Percentiles rank a stretch among this genome's conserved stretches.
phyloP scores from a whole-genome alignment of 2,888 invertebrate genomes.

The Erebia epiphron region DNA sequence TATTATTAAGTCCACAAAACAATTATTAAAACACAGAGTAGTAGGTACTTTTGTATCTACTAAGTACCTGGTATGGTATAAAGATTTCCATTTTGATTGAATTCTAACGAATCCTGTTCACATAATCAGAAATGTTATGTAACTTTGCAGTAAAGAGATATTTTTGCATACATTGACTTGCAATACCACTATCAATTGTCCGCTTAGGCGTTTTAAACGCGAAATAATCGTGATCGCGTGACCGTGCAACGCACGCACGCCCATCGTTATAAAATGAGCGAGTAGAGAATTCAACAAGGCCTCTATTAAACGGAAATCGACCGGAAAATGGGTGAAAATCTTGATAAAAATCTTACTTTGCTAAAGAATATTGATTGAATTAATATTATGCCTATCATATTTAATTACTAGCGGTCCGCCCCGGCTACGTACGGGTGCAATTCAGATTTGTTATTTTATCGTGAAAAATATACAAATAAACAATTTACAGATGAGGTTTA shows the following conservation, averaged over 20 bases:
- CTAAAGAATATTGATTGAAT: background rate
- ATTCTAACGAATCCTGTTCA: background rate
- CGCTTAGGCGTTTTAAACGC: conserved; percentile 15
- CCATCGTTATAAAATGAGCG: conserved; percentile 19
- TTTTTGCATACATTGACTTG: conserved; percentile 9
- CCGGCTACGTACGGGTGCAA: no score
- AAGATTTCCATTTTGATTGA: background rate
- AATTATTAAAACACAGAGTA: no score
- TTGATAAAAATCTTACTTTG: background rate
- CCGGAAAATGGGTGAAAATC: conserved; percentile 25
- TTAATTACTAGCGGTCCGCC: no score
- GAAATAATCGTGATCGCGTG: conserved; percentile 25
- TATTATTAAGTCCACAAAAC: no score
- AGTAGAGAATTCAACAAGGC: conserved; percentile 21
- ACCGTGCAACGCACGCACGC: conserved; percentile 23
- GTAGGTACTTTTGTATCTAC: no score
- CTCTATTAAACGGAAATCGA: conserved; percentile 17
- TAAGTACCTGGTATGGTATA: background rate
- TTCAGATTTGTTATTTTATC: no score
- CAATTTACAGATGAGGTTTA: no score
- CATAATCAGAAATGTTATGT: background rate
- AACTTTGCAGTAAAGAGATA: background rate
- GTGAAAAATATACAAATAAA: no score
- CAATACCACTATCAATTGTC: conserved; percentile 10
- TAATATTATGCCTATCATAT: background rate